These are phyloP conservation scores for Caenorhabditis sp. DNA, from an alignment of 2,888 invertebrate genomes.

Conservation along the genomic window DNA sequence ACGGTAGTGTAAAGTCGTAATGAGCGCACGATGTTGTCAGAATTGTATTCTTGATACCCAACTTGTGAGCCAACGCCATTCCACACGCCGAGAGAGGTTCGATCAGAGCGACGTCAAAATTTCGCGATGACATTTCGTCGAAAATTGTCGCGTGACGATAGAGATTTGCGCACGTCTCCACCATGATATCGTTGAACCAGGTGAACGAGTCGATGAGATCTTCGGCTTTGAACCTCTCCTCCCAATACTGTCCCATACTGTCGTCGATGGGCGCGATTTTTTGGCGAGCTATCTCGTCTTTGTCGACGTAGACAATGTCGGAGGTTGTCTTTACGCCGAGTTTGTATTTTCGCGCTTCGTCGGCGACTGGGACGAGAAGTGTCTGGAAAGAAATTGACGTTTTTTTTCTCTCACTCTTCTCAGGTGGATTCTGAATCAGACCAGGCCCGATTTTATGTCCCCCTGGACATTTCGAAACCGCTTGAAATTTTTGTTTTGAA, in stretches of 20 bases:
- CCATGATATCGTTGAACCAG: slow-evolving; percentile 5
- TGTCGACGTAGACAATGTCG: neutral
- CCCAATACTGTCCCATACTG: slow-evolving; percentile 24
- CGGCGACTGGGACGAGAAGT: slow-evolving; percentile 20
- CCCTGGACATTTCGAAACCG: too few species aligned
- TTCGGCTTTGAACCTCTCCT: neutral
- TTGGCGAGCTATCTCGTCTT: slow-evolving; percentile 18
- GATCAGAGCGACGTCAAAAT: slow-evolving; percentile 16
- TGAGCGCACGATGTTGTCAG: slow-evolving; percentile 10
- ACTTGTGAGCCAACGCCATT: slow-evolving; percentile 11
- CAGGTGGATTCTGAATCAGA: too few species aligned
- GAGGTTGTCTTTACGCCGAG: slow-evolving; percentile 23
- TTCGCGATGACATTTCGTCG: slow-evolving; percentile 6
- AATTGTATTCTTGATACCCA: slow-evolving; percentile 21
- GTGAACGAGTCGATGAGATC: neutral
- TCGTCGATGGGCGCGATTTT: slow-evolving; percentile 11
- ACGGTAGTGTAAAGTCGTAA: slow-evolving; percentile 11
- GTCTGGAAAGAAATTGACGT: neutral
- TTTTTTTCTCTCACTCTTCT: too few species aligned
- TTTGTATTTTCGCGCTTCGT: slow-evolving; percentile 20
- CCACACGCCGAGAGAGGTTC: slow-evolving; percentile 20
- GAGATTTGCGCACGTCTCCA: slow-evolving; percentile 12
- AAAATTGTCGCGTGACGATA: slow-evolving; percentile 3
- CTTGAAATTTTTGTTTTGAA: too few species aligned
- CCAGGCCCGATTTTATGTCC: too few species aligned